A percentile compares a stretch with the other conserved stretches of the same genome.
These are phyloP conservation scores for Drosophila parvula DNA, from an alignment of 1,140 invertebrate species.

Conservation along the genomic window DNA sequence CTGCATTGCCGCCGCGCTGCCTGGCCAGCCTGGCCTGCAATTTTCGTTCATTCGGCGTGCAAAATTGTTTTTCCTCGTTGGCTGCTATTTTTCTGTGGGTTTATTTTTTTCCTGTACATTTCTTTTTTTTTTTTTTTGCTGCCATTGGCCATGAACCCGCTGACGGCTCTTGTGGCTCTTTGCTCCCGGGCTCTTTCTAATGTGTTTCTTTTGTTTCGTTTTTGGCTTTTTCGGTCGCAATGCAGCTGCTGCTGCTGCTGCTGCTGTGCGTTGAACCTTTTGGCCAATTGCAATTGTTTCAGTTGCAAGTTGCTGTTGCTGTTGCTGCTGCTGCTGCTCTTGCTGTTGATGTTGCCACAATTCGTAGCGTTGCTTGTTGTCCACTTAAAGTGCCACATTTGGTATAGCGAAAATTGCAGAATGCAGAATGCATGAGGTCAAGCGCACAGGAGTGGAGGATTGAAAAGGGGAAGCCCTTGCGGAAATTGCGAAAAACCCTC, in stretches of 20 bases:
- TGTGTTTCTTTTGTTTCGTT: slow-evolving; percentile 77
- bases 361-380: slow-evolving; percentile 59
- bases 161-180: slow-evolving; percentile 51
- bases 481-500: slow-evolving; percentile 43
- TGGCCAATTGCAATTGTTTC: slow-evolving; percentile 61
- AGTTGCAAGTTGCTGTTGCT: slow-evolving; percentile 50
- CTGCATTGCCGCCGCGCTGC: slow-evolving; percentile 23
- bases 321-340: slow-evolving; percentile 38
- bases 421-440: slow-evolving; percentile 49
- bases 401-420: slow-evolving; percentile 62
- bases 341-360: slow-evolving; percentile 43
- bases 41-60: slow-evolving; percentile 77
- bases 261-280: slow-evolving; percentile 69
- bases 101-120: slow-evolving; percentile 5
- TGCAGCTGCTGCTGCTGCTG: slow-evolving; percentile 55
- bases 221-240: slow-evolving; percentile 46
- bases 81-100: slow-evolving; percentile 8
- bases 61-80: slow-evolving; percentile 76
- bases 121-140: slow-evolving; percentile 6
- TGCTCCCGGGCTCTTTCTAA: slow-evolving; percentile 56
- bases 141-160: slow-evolving; percentile 61
- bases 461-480: slow-evolving; percentile 6
- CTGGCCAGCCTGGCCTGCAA: slow-evolving; percentile 38
- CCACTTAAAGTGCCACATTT: slow-evolving; percentile 73
- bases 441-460: slow-evolving; percentile 4